Percentiles rank a stretch among this genome's conserved stretches.
Evolutionary conservation across 2,113 vertebrate genomes (phyloP).

Genomic region (Chloropsis hardwickii): DNA sequence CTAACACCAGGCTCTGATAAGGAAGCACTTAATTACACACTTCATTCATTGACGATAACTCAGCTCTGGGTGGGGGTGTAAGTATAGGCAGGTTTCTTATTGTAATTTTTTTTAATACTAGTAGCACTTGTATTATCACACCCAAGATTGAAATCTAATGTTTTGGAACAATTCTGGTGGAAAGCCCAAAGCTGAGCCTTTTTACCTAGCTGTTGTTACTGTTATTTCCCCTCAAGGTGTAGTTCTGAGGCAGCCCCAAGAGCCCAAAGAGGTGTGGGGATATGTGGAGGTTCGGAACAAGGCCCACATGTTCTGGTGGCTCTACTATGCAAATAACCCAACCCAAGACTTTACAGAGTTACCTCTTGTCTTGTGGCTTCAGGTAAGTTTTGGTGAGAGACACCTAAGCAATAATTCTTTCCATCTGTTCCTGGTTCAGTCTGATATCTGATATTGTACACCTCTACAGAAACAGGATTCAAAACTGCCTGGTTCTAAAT

Average conservation of each 20-base stretch:
- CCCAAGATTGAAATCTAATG: neutral
- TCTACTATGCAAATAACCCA: slow-evolving; percentile 82
- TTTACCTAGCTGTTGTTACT: neutral
- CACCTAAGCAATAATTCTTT: neutral
- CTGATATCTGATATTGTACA: neutral
- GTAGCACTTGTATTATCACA: neutral
- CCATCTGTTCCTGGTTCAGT: neutral
- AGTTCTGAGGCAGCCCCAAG: neutral
- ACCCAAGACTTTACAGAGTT: slow-evolving; percentile 73
- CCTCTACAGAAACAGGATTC: neutral
- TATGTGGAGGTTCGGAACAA: slow-evolving; percentile 87
- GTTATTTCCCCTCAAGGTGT: slow-evolving; percentile 30
- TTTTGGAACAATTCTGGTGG: neutral
- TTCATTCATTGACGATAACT: neutral
- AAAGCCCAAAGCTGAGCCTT: neutral
- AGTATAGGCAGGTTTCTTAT: neutral
- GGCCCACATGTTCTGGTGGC: slow-evolving; percentile 98
- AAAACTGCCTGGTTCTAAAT: neutral
- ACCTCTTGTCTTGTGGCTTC: slow-evolving; percentile 94
- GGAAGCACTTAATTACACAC: neutral
- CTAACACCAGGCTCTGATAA: neutral
- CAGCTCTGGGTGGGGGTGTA: neutral
- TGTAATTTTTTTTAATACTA: neutral
- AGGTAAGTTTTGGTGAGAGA: slow-evolving; percentile 72
- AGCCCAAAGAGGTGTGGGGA: slow-evolving; percentile 80